Conservation (phyloP, 2,888 invertebrate species). For the Nezara viridula region DNA sequence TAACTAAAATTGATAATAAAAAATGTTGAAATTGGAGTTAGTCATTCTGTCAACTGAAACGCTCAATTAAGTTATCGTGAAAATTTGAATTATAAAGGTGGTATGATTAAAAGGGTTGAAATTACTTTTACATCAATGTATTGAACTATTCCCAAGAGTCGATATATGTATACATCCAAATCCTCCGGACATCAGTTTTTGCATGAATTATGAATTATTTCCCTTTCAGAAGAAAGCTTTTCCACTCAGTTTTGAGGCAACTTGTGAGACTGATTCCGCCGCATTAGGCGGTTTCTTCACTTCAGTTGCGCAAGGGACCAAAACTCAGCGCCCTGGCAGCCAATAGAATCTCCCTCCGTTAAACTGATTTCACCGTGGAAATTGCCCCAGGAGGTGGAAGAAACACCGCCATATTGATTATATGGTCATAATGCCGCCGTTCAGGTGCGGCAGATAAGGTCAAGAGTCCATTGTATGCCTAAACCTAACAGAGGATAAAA, state of each 20-base stretch:
- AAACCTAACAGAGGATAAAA: not conserved
- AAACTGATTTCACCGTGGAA: conserved; percentile 29
- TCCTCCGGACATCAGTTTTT: not conserved
- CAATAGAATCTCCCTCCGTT: conserved; percentile 19
- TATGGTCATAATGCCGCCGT: conserved; percentile 8
- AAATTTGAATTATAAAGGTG: no score
- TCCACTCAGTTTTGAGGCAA: not conserved
- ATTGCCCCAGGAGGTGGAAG: conserved; percentile 23
- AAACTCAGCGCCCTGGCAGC: not conserved
- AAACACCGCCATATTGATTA: conserved; percentile 44
- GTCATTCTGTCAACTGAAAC: no score
- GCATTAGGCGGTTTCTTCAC: conserved; percentile 7
- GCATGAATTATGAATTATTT: not conserved
- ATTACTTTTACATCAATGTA: no score
- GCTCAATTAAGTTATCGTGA: no score
- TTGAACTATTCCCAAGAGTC: not conserved
- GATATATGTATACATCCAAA: not conserved
- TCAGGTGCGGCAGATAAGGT: not conserved
- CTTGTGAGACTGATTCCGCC: not conserved
- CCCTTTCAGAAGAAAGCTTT: not conserved
- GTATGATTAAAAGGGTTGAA: no score
- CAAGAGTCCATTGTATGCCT: not conserved
- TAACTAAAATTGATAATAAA: no score
- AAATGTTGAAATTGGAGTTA: no score
- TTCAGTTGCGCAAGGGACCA: not conserved